Conservation (phyloP, 2,888 invertebrate genomes). For the Venustoraphidia nigricollis region DNA sequence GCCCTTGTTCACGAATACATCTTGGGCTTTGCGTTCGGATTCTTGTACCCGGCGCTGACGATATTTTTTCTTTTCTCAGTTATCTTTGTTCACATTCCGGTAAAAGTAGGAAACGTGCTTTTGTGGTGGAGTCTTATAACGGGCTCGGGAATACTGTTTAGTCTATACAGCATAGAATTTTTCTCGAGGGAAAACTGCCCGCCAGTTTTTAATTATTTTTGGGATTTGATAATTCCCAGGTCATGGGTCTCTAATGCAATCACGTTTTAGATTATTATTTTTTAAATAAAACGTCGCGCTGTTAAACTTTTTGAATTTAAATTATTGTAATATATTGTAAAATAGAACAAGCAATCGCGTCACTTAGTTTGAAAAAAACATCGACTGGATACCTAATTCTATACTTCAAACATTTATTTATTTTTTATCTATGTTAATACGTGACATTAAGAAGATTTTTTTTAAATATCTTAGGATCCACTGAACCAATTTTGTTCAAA, state of each 20-base stretch:
- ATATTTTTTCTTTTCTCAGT: slow-evolving; percentile 59
- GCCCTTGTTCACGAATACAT: slow-evolving; percentile 82
- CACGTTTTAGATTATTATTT: no score
- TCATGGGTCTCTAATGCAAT: slow-evolving; percentile 25
- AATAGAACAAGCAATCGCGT: no score
- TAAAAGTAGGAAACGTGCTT: slow-evolving; percentile 52
- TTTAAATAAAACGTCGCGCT: no score
- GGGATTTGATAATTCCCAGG: slow-evolving; percentile 34
- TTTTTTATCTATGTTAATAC: no score
- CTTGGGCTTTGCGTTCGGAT: slow-evolving; percentile 58
- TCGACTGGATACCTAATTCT: no score
- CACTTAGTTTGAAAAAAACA: no score
- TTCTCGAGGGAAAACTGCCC: slow-evolving; percentile 67
- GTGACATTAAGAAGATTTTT: no score
- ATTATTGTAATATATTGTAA: no score
- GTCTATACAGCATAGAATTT: slow-evolving; percentile 74
- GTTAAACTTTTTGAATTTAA: no score
- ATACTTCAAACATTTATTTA: no score
- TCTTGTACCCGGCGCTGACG: slow-evolving; percentile 79
- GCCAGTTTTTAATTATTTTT: slow-evolving; percentile 23
- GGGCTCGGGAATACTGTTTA: slow-evolving; percentile 62
- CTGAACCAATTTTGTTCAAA: no score
- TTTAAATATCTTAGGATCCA: no score
- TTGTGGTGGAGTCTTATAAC: slow-evolving; percentile 67
- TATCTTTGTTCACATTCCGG: slow-evolving; percentile 31